phyloP scores from a whole-genome alignment of 2,113 vertebrate species.

The Papio anubis region DNA sequence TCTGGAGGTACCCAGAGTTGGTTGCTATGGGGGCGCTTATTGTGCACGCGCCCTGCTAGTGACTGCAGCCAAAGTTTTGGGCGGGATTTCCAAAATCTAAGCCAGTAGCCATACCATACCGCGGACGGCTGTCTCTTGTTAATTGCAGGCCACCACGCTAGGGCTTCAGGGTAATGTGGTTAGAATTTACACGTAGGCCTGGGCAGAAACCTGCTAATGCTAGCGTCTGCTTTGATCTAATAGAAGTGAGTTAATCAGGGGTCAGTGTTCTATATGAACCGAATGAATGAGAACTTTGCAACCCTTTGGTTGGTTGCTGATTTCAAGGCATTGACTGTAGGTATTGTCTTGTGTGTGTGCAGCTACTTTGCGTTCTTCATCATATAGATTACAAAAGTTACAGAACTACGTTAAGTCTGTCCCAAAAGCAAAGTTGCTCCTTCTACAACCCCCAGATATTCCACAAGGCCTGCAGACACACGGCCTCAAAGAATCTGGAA shows the following conservation, averaged over 20 bases:
- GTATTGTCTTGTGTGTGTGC: too few relatives aligned
- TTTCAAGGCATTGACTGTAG: background rate
- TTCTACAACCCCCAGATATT: background rate
- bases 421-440: background rate
- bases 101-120: background rate
- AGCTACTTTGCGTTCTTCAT: background rate
- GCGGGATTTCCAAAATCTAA: background rate
- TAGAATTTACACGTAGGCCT: background rate
- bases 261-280: background rate
- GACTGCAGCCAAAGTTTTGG: background rate
- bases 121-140: background rate
- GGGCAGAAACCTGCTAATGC: background rate
- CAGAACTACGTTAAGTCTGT: background rate
- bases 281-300: background rate
- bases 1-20: background rate
- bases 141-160: background rate
- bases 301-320: accelerated
- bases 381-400: background rate
- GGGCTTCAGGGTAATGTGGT: background rate
- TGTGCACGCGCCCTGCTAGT: background rate
- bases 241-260: background rate
- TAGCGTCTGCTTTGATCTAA: background rate
- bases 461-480: background rate
- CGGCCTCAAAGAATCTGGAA: background rate
- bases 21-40: background rate